These are phyloP conservation scores for Gorsachius magnificus DNA, from an alignment of 2,797 vertebrate genomes.

Conservation along the genomic window DNA sequence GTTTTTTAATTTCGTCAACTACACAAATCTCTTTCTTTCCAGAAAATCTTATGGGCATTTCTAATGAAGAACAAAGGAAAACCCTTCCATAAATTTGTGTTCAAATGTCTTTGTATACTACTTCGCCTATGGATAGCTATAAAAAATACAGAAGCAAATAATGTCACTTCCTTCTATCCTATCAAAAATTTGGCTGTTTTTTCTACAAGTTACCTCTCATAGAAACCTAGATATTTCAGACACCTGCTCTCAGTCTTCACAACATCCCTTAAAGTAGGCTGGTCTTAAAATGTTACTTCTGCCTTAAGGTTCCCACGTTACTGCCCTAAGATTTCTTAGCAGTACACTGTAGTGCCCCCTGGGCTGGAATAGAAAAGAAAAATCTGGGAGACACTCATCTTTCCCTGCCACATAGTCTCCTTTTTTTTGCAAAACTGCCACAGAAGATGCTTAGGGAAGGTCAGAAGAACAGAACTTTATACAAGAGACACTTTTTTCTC, in stretches of 20 bases:
- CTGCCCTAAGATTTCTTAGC: background rate
- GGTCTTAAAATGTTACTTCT: background rate
- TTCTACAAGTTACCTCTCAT: background rate
- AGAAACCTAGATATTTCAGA: background rate
- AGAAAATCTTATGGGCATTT: background rate
- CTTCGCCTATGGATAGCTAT: accelerated
- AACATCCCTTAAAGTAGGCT: background rate
- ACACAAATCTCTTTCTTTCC: background rate
- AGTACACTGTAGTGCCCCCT: background rate
- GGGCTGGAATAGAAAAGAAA: background rate
- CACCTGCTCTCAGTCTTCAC: background rate
- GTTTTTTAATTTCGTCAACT: background rate
- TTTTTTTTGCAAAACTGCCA: background rate
- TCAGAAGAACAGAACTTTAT: background rate
- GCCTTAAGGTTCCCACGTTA: background rate
- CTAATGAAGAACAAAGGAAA: background rate
- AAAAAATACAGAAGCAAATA: background rate
- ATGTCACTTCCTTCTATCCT: background rate
- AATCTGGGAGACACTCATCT: background rate
- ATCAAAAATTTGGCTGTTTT: background rate
- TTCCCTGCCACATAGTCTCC: background rate
- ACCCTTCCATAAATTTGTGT: background rate
- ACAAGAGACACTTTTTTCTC: background rate
- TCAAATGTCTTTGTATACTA: background rate
- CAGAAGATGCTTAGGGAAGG: background rate